Evolutionary conservation across 2,888 invertebrate species (phyloP), one percentile per base, ranked within the genome.

Genomic region (Sarcophaga variegata): DNA sequence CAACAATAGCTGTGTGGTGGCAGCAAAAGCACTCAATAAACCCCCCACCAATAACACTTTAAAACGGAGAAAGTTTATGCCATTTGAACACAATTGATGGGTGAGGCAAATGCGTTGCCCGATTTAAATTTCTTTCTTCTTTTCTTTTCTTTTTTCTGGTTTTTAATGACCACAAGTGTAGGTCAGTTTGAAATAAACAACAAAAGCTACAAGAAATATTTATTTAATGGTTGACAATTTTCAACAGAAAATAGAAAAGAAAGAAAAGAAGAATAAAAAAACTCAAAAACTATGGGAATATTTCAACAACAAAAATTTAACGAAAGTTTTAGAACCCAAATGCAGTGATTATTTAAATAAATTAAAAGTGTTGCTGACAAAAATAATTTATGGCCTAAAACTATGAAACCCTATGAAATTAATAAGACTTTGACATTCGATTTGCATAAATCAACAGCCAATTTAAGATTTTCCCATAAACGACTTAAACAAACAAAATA

Each of bases 61-160:
- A 20, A 22, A 59, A n/a, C n/a, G 69, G 87, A 84, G 82, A 83
- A 79, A 84, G 77, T 72, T 72, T 72, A 76, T 72, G 54, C 54
- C 45, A 45, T 59, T 77, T 81, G n/a, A 20, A 37, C 62, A 83
- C 84, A 87, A 81, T 77, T 83, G 72, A 85, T 86, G 85, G 79
- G 82, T 62, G 76, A 80, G 86, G 80, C 79, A 72, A 67, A 80
- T 84, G 66, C 62, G 75, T 77, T 82, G 80, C 79, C 80, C 80
- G 76, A 80, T 79, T 79, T 71, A 79, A 49, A 27, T 72, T 72
- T 49, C 47, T 72, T 45, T 59, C 27, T 45, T 45, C 1, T 67
- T 45, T 20, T 67, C 2, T 66, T 60, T 47, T 63, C 22, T 49
- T 47, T 63, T 17, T 63, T 27, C 11, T 47, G 17, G 45, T 27